Evolutionary conservation across 2,797 vertebrate species (phyloP).

Genomic region (Smutsia gigantea): DNA sequence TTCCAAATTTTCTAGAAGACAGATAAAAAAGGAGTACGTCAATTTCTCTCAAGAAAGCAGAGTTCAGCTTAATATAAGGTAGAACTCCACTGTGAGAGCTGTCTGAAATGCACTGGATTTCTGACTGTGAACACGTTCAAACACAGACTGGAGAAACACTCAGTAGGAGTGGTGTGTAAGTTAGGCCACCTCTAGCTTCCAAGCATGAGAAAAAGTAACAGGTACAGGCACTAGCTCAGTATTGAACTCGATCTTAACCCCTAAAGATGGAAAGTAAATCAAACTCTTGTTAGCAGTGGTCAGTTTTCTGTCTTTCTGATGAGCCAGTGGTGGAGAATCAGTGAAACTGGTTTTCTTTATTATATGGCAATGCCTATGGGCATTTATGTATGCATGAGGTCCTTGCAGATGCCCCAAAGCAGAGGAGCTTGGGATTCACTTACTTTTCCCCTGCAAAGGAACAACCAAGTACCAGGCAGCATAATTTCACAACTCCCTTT

Average conservation of each 20-base stretch:
- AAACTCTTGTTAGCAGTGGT: neutral
- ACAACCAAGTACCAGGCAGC: neutral
- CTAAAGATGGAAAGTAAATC: constrained; percentile 15
- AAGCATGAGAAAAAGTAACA: constrained; percentile 3
- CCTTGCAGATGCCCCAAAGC: fast-evolving
- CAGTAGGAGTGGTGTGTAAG: neutral
- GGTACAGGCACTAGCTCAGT: neutral
- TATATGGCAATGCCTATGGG: neutral
- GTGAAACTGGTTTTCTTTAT: neutral
- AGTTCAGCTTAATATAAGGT: neutral
- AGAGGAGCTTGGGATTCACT: neutral
- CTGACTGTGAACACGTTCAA: neutral
- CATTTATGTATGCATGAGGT: neutral
- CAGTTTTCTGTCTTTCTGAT: neutral
- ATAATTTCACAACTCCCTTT: constrained; percentile 44
- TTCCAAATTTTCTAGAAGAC: neutral
- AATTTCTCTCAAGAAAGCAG: neutral
- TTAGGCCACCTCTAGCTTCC: neutral
- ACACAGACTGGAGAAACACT: neutral
- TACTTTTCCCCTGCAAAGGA: neutral
- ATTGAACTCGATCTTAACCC: neutral
- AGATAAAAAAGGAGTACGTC: neutral
- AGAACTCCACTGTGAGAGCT: neutral
- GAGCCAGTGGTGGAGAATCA: neutral
- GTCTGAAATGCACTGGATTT: neutral